Evolutionary conservation across 2,888 invertebrate genomes (phyloP), one percentile per base, ranked within the genome.

Genomic region (Prosopocoilus inquinatus): DNA sequence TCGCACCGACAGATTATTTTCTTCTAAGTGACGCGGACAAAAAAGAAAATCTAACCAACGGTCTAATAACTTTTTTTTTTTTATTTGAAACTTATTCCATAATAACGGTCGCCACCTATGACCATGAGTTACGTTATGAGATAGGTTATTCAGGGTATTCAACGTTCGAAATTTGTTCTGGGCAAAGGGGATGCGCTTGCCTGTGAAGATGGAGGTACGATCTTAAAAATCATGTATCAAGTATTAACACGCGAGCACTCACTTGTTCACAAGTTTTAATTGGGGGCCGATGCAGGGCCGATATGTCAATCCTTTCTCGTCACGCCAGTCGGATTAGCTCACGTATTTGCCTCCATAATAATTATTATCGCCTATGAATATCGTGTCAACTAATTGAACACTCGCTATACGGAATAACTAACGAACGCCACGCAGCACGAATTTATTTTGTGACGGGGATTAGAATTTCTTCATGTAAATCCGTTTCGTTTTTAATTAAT

Each of bases 371-470:
- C 48, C 49, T 50, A 53, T 53, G 64, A 58, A 61, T 60, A 66
- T 64, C 63, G 59, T 63, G 67, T 67, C 64, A 65, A 68, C 65
- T 69, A 68, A 63, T 66, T 63, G 59, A 59, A 57, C 53, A 9
- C 15, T 41, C 41, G 11, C 41, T 13, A 41, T 41, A 16, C 9
- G 13, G 13, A 38, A 11, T 41, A 41, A 41, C 41, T 41, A 41
- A 41, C 41, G 41, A 15, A 41, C 12, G 38, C 38, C 15, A 41
- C 13, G 13, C 9, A 16, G 16, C 12, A 41, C 12, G 41, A 16
- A 16, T 28, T 28, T 28, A 41, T 41, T 41, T 41, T 41, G 41
- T 41, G 9, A 16, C 9, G 41, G 16, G n/a, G 41, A 41, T 41
- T 41, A 41, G 41, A 41, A 13, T 15, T 41, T 41, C 16, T 16